These are phyloP conservation scores for Gymnodraco acuticeps DNA, from an alignment of 2,797 vertebrate species.

Conservation along the genomic window DNA sequence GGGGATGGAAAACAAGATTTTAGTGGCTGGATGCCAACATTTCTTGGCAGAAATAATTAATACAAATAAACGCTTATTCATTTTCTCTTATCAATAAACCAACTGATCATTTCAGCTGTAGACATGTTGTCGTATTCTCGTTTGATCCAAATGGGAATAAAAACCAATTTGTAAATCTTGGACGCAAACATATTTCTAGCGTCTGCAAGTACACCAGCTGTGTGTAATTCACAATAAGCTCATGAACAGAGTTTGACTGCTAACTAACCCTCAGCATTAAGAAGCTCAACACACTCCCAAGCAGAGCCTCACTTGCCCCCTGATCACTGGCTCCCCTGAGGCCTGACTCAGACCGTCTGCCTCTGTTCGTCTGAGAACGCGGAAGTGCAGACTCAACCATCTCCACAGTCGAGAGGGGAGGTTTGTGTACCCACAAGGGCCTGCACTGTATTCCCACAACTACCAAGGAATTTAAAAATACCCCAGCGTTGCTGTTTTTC, in stretches of 20 bases:
- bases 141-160: not conserved
- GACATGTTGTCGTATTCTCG: not conserved
- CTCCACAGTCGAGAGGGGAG: constrained; percentile 30
- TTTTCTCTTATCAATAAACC: not conserved
- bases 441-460: constrained; percentile 60
- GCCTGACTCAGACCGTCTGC: constrained; percentile 70
- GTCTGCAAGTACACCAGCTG: not conserved
- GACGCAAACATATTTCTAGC: not conserved
- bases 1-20: not conserved
- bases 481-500: constrained; percentile 53
- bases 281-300: constrained; percentile 9
- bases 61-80: not conserved
- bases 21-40: not conserved
- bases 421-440: constrained; percentile 56
- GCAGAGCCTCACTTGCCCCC: constrained; percentile 43
- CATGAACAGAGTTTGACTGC: constrained; percentile 24
- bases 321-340: constrained; percentile 43
- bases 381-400: constrained; percentile 71
- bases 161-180: not conserved
- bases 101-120: not conserved
- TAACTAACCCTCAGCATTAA: constrained; percentile 30
- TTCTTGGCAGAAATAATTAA: not conserved
- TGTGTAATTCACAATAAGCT: constrained; percentile 8
- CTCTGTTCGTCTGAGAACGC: constrained; percentile 51
- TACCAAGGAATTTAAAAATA: constrained; percentile 68